These are phyloP conservation scores for Lasioglossum morio DNA, from an alignment of 2,888 invertebrate species.

Conservation along the genomic window DNA sequence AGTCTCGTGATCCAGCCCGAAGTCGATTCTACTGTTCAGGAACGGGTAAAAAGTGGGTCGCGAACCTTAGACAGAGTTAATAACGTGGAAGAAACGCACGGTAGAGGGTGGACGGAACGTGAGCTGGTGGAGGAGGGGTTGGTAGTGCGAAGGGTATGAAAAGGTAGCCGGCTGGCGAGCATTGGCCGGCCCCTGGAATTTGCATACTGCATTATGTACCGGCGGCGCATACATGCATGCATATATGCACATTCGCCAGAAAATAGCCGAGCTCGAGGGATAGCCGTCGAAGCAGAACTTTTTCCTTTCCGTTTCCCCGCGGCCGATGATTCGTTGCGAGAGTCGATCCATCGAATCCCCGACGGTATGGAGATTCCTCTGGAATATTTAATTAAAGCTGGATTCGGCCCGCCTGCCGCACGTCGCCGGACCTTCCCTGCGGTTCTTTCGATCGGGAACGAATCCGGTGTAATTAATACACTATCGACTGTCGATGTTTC, in stretches of 20 bases:
- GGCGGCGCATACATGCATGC: slow-evolving; percentile 33
- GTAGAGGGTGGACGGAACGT: not conserved
- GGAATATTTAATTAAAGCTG: slow-evolving; percentile 39
- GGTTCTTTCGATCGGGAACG: not conserved
- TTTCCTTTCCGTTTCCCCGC: slow-evolving; percentile 15
- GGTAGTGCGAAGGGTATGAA: not conserved
- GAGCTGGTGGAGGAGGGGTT: not conserved
- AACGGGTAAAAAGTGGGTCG: slow-evolving; percentile 4
- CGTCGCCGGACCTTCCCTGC: not conserved
- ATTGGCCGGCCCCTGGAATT: slow-evolving; percentile 54
- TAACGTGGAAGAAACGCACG: slow-evolving; percentile 19
- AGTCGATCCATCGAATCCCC: slow-evolving; percentile 13
- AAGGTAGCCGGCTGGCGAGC: not conserved
- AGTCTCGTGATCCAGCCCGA: not conserved
- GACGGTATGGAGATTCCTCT: not conserved
- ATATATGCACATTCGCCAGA: slow-evolving; percentile 30
- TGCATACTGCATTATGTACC: slow-evolving; percentile 65
- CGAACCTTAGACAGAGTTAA: slow-evolving; percentile 23
- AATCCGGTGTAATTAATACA: slow-evolving; percentile 19
- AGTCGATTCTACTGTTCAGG: slow-evolving; percentile 1
- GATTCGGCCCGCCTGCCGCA: not conserved
- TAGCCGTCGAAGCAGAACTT: slow-evolving; percentile 38
- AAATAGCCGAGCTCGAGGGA: slow-evolving; percentile 34
- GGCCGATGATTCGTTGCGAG: slow-evolving; percentile 6
- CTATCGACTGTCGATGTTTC: not conserved